Base-by-base conservation (phyloP, 2,797 vertebrate genomes). In the Gymnodraco acuticeps region DNA sequence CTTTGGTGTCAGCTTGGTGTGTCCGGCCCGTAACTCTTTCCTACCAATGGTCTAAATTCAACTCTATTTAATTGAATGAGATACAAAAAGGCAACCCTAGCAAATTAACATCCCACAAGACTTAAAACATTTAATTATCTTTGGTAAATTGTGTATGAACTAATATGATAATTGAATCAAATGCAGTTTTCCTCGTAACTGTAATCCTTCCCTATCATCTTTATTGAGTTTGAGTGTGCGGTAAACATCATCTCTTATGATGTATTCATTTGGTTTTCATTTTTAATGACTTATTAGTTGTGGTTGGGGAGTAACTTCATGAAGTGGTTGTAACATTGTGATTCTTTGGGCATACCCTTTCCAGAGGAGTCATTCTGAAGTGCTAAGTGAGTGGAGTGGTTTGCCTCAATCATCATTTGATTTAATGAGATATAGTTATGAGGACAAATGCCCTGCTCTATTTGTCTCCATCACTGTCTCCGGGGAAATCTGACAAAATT, bases 361-460 rank as follows among this genome's bases (percentile, higher is more conserved):
- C 58, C 58, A 73, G 16, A 64, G 5, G 46, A 77, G 60, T 55
- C 51, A 67, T 62, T 74, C 15, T 69, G 45, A 70, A 10, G 68
- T 33, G 55, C 72, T 65, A 46, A 76, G 55, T 64, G 76, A 83
- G 55, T 53, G 27, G 53, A 78, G 79, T 11, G 16, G 50, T 27
- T 38, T 45, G 50, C 48, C 63, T 69, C 75, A 71, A 83, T 86
- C 69, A 69, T 78, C 54, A 85, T 86, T 82, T 70, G 64, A 81
- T 75, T 69, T 85, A 87, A 87, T 86, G 75, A 88, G 73, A 83
- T 83, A 31, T 16, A 63, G 62, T 78, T 41, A 86, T 59, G 77
- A 75, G 74, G 23, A 86, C 78, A 73, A 75, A 77, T 77, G 79
- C 20, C 77, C 62, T 5, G 13, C 84, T 83, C 77, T 74, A 62